Evolutionary conservation across 2,888 invertebrate species (phyloP).

Genomic region (Lasius fuliginosus): DNA sequence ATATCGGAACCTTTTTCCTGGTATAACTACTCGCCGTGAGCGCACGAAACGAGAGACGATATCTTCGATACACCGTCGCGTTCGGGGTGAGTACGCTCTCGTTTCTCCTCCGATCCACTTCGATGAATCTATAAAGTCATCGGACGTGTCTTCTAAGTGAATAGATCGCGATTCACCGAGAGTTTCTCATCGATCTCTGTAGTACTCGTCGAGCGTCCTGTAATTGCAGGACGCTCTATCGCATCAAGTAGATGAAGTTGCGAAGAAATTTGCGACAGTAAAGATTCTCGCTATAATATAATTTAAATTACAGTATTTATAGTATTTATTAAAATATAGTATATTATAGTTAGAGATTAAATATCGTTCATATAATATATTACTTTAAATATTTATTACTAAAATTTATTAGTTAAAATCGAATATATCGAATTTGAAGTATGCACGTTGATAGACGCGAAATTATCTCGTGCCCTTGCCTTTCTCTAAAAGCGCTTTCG

Average conservation of each 20-base stretch:
- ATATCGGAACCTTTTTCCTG: slow-evolving; percentile 73
- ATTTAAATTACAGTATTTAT: not conserved
- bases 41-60: slow-evolving; percentile 76
- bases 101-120: slow-evolving; percentile 60
- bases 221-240: not conserved
- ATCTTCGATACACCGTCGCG: slow-evolving; percentile 69
- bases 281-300: not conserved
- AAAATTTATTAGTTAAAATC: not conserved
- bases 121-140: slow-evolving; percentile 53
- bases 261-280: not conserved
- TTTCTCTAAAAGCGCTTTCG: not conserved
- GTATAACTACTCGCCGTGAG: slow-evolving; percentile 77
- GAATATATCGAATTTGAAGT: not conserved
- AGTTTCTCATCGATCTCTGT: not conserved
- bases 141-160: slow-evolving; percentile 25
- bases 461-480: not conserved
- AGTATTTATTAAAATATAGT: too few relatives aligned
- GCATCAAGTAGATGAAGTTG: too few relatives aligned
- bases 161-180: slow-evolving; percentile 8
- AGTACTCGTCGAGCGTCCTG: not conserved
- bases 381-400: not conserved
- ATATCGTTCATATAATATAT: not conserved
- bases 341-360: not conserved
- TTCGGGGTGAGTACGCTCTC: slow-evolving; percentile 68
- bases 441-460: not conserved